Evolutionary conservation across 2,797 vertebrate genomes (phyloP).

Genomic region (Myotis findleyi): DNA sequence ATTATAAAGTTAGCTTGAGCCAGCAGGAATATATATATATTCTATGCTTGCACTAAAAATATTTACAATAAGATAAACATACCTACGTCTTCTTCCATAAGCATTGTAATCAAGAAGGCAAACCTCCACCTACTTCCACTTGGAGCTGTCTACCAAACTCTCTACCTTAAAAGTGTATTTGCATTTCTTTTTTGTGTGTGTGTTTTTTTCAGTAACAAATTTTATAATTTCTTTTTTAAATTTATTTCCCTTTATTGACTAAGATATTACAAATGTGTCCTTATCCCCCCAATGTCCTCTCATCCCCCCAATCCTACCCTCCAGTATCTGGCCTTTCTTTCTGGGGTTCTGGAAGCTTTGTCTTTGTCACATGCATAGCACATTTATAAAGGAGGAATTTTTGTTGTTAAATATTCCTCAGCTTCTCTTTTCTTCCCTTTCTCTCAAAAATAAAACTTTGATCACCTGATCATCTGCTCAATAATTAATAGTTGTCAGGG

Average conservation of each 20-base stretch:
- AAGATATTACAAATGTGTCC: too few species aligned
- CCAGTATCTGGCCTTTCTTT: neutral
- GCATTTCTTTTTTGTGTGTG: neutral
- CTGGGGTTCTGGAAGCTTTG: neutral
- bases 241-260: too few species aligned
- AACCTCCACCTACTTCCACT: neutral
- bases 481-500: neutral
- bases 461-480: neutral
- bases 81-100: neutral
- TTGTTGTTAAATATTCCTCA: neutral
- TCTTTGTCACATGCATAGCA: neutral
- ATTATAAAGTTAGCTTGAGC: slow-evolving; percentile 52
- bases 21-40: slow-evolving; percentile 20
- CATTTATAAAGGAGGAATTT: neutral
- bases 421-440: neutral
- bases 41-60: neutral
- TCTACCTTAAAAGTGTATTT: neutral
- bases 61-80: neutral
- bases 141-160: neutral
- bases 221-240: too few species aligned
- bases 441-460: slow-evolving; percentile 6
- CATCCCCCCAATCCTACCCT: too few species aligned
- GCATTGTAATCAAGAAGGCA: neutral
- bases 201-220: too few species aligned
- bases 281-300: too few species aligned